Evolutionary conservation across 1,140 invertebrate genomes (phyloP).

Genomic region (Nomia melanderi): DNA sequence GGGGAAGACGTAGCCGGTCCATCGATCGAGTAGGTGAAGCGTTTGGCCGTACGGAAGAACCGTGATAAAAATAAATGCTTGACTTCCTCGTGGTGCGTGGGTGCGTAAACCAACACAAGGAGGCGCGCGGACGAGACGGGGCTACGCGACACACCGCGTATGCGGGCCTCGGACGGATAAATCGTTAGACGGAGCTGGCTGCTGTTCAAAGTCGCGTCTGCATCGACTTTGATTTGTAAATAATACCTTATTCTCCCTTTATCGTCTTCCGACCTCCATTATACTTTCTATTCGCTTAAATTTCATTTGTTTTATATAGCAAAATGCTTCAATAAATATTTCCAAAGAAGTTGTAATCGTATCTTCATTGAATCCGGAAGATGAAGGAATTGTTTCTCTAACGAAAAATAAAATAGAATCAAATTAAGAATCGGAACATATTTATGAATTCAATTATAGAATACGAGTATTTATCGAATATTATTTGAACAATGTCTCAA

Average conservation of each 20-base stretch:
- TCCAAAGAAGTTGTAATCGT: no score
- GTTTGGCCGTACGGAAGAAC: slow-evolving; percentile 42
- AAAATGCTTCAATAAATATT: no score
- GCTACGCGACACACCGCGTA: background rate
- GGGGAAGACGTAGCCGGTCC: slow-evolving; percentile 9
- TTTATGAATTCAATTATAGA: no score
- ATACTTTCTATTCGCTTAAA: background rate
- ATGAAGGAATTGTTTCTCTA: no score
- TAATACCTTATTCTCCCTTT: background rate
- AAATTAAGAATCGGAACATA: no score
- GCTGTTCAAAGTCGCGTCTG: slow-evolving; percentile 19
- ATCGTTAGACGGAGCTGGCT: slow-evolving; percentile 38
- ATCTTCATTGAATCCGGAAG: no score
- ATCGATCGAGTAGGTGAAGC: slow-evolving; percentile 42
- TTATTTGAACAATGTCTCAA: no score
- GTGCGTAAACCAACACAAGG: slow-evolving; percentile 22
- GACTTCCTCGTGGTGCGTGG: slow-evolving; percentile 60
- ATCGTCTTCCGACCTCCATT: background rate
- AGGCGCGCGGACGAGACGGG: background rate
- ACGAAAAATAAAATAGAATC: no score
- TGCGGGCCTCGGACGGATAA: slow-evolving; percentile 13
- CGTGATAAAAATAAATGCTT: slow-evolving; percentile 65
- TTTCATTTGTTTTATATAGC: no score
- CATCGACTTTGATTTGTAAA: background rate
- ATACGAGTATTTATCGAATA: no score